Evolutionary conservation across 2,888 invertebrate genomes (phyloP).

Genomic region (Brachylomia viminalis): DNA sequence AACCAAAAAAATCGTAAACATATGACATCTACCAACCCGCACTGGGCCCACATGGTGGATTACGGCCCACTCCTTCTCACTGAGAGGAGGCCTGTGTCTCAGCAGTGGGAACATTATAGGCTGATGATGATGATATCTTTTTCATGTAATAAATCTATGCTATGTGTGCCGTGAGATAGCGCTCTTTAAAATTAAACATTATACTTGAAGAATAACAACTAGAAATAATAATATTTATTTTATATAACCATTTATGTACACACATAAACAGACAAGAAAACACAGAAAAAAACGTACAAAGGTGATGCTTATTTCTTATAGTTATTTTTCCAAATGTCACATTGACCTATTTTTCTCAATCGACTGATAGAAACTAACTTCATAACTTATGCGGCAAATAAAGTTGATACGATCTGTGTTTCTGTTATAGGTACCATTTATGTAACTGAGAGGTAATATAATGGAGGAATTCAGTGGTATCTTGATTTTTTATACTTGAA

Average conservation of each 20-base stretch:
- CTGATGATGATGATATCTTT: no score
- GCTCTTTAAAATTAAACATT: neutral
- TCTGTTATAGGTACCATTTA: conserved; percentile 28
- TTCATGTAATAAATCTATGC: neutral
- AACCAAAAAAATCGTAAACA: no score
- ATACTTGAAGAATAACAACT: neutral
- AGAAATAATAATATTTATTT: no score
- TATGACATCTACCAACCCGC: no score
- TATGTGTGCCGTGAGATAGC: neutral
- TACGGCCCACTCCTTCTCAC: no score
- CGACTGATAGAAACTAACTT: conserved; percentile 25
- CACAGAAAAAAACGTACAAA: no score
- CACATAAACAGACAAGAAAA: no score
- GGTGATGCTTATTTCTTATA: neutral
- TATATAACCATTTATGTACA: no score
- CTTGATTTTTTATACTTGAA: conserved; percentile 3
- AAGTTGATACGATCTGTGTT: conserved; percentile 41
- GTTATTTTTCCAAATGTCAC: conserved; percentile 6
- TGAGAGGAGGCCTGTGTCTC: no score
- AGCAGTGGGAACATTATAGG: no score
- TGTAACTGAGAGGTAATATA: conserved; percentile 43
- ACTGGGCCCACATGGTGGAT: no score
- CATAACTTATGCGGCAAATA: conserved; percentile 36
- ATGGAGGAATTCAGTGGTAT: neutral
- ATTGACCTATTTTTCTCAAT: conserved; percentile 51